Percentiles rank a stretch among this genome's conserved stretches.
phyloP scores from a whole-genome alignment of 2,113 vertebrate genomes.

The Notarius quadriscutis region DNA sequence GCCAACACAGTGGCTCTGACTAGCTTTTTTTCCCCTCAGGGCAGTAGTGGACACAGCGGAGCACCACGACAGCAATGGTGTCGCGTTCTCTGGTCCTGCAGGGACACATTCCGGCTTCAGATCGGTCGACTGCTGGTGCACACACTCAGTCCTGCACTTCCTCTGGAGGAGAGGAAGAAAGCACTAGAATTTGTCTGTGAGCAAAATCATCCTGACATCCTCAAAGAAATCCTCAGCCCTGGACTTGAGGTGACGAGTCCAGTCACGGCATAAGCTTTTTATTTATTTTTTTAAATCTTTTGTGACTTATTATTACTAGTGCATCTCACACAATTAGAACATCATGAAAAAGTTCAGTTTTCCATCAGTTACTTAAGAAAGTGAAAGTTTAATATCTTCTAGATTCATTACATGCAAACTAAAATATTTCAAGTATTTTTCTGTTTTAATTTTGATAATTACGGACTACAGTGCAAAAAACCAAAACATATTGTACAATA shows the following conservation, averaged over 20 bases:
- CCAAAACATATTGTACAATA: too few species aligned
- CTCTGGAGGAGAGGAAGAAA: slow-evolving; percentile 81
- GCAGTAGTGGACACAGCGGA: slow-evolving; percentile 71
- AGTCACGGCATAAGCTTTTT: neutral
- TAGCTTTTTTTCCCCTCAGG: slow-evolving; percentile 60
- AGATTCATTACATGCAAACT: too few species aligned
- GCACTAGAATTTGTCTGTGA: slow-evolving; percentile 83
- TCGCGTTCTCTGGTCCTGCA: slow-evolving; percentile 85
- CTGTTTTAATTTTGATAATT: too few species aligned
- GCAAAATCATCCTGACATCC: slow-evolving; percentile 84
- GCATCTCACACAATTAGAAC: too few species aligned
- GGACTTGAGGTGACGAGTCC: slow-evolving; percentile 80
- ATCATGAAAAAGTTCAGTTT: too few species aligned
- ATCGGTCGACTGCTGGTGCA: slow-evolving; percentile 92
- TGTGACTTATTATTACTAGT: neutral
- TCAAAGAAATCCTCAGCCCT: slow-evolving; percentile 88
- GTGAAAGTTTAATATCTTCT: too few species aligned
- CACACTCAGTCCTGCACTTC: slow-evolving; percentile 78
- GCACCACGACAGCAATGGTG: slow-evolving; percentile 85
- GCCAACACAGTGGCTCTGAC: neutral
- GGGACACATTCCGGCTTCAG: slow-evolving; percentile 87
- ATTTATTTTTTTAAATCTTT: neutral
- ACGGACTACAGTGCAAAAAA: too few species aligned
- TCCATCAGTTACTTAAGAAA: too few species aligned
- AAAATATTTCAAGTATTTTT: too few species aligned